A percentile compares a stretch with the other conserved stretches of the same genome.
phyloP scores from a whole-genome alignment of 2,888 invertebrate genomes.

The Globia sparganii region DNA sequence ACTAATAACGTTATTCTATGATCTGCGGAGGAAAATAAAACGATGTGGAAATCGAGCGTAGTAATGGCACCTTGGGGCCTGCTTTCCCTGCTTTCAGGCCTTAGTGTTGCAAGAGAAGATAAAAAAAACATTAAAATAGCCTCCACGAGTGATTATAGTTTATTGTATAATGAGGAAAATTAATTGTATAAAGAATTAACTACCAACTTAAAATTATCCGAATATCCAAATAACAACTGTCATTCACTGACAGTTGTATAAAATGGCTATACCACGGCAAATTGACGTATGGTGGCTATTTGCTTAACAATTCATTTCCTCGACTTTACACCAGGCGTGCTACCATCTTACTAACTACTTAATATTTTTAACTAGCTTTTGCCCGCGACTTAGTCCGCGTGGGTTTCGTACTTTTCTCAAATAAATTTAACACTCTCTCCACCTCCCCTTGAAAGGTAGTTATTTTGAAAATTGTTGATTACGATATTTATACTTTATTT shows the following conservation, averaged over 20 bases:
- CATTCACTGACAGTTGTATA: too few relatives aligned
- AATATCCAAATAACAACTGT: not conserved
- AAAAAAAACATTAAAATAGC: not conserved
- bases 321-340: not conserved
- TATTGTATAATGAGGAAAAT: not conserved
- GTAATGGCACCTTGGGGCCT: not conserved
- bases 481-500: too few relatives aligned
- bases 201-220: not conserved
- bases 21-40: conserved; percentile 12
- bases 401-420: too few relatives aligned
- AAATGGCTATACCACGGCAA: not conserved
- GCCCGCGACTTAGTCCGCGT: too few relatives aligned
- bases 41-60: not conserved
- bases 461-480: too few relatives aligned
- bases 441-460: too few relatives aligned
- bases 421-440: too few relatives aligned
- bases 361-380: too few relatives aligned
- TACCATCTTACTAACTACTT: not conserved
- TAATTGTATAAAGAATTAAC: not conserved
- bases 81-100: not conserved
- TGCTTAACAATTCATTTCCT: not conserved
- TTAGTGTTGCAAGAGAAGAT: not conserved
- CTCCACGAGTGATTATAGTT: not conserved
- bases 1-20: conserved; percentile 37
- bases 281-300: not conserved